Conservation (phyloP, 2,113 vertebrate species). For the Oceanodroma tethys region DNA sequence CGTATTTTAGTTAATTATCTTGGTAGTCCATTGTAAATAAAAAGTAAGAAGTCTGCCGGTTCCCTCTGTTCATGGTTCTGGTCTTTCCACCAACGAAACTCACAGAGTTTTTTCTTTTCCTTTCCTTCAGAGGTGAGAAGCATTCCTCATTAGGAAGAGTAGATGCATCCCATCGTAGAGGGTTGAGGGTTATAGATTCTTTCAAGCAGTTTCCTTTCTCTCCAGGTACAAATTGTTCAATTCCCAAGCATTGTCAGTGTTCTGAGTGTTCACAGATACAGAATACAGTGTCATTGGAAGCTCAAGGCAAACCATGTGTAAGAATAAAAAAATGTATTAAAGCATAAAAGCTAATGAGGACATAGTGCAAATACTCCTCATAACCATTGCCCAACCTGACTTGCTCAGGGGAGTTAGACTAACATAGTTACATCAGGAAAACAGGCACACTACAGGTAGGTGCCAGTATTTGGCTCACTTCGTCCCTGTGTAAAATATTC, state of each 20-base stretch:
- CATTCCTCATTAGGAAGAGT: not conserved
- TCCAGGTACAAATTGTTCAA: not conserved
- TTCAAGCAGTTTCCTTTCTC: not conserved
- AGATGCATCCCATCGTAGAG: not conserved
- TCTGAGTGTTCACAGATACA: not conserved
- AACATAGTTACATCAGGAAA: not conserved
- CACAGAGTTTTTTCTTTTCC: not conserved
- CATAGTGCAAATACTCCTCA: not conserved
- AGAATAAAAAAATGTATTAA: constrained; percentile 9
- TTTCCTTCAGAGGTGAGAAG: not conserved
- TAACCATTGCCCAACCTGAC: not conserved
- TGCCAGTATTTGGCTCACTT: not conserved
- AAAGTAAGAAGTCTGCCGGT: not conserved
- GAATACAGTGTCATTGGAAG: not conserved
- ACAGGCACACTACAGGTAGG: not conserved
- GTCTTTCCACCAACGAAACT: not conserved
- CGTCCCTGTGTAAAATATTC: not conserved
- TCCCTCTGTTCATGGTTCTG: not conserved
- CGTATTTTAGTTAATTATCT: not conserved
- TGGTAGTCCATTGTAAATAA: not conserved
- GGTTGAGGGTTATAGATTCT: not conserved
- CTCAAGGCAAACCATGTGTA: not conserved
- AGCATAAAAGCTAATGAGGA: constrained; percentile 1
- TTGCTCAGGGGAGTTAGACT: not conserved
- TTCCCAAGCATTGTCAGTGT: not conserved